Evolutionary conservation across 2,888 invertebrate species (phyloP), one percentile per base, ranked within the genome.

Genomic region (Craniophora ligustri): DNA sequence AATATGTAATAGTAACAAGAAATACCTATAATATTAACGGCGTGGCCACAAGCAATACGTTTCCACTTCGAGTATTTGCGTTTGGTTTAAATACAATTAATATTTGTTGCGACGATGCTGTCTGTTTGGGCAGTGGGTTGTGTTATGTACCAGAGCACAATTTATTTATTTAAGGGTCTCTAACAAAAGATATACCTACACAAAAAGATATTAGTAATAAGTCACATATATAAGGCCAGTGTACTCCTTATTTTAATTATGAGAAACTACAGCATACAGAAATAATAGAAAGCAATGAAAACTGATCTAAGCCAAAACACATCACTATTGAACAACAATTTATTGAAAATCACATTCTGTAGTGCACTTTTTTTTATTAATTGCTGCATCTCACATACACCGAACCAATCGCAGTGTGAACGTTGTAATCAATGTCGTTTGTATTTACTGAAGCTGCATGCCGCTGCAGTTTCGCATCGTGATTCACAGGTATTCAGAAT

Each of bases 391-490:
- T 66, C 36, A 41, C 66, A 75, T 72, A 34, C 56, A 23, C 6
- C 57, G 31, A 6, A 62, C 70, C 58, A 34, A 45, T 59, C 50
- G 70, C 51, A 69, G 75, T 74, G 75, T 65, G 72, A 73, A 71
- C 67, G 67, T 60, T 74, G 82, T 84, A 84, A 84, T 84, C 85
- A 82, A 82, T 82, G 81, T 72, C 82, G 84, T 84, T 84, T 82
- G 82, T 75, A 77, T 75, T 67, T 62, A 60, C 67, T 50, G 50
- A 53, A 34, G 49, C 44, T 66, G 51, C 59, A 50, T 40, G 32
- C 45, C 6, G 26, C 31, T 67, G 62, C 63, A 67, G 34, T 48
- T 56, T 32, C 35, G 30, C 36, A 16, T 5, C 18, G 19, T 21
- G 21, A 38, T 50, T 66, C 62, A 53, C 53, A 67, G 61, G 53